Evolutionary conservation across 2,797 vertebrate species (phyloP).

Genomic region (Gambelia wislizenii): DNA sequence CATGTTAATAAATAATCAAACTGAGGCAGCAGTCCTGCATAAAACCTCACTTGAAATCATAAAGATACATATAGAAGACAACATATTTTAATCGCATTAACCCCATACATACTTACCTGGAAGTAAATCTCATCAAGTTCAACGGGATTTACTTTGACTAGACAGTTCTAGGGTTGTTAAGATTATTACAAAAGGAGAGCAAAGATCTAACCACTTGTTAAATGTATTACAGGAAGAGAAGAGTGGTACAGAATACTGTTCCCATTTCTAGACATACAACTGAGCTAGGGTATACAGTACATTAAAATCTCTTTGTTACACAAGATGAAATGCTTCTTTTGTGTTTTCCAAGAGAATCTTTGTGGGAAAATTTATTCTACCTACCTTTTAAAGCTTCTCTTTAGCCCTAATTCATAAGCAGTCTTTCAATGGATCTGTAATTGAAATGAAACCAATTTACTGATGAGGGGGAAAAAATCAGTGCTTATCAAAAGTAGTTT

Average conservation of each 20-base stretch:
- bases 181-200: neutral
- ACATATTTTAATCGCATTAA: neutral
- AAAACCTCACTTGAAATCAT: neutral
- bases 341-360: neutral
- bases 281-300: neutral
- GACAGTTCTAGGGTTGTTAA: neutral
- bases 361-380: neutral
- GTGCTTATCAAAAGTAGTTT: too few relatives aligned
- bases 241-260: neutral
- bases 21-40: too few relatives aligned
- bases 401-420: neutral
- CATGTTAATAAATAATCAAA: neutral
- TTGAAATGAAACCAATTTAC: neutral
- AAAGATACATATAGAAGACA: neutral
- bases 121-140: neutral
- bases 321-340: neutral
- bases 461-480: neutral
- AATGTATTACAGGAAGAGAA: neutral
- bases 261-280: neutral
- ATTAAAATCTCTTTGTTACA: neutral
- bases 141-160: neutral
- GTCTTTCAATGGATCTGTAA: neutral
- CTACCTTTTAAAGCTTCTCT: slow-evolving; percentile 6
- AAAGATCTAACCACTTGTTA: neutral
- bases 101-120: neutral